Conservation (phyloP, 2,113 vertebrate genomes). For the Aythya baeri region DNA sequence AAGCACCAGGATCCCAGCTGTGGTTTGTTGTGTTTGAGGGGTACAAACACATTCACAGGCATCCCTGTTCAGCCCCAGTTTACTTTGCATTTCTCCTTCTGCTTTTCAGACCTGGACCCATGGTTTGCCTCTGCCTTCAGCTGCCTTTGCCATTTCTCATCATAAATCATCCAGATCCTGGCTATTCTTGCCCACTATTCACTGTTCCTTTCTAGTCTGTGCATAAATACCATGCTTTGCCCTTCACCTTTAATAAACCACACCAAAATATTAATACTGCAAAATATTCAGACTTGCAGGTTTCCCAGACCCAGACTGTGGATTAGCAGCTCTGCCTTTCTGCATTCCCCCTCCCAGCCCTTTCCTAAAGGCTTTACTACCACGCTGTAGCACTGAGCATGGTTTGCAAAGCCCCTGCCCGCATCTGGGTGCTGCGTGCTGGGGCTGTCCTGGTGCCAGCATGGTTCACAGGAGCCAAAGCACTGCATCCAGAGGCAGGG, state of each 20-base stretch:
- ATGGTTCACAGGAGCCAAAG: background rate
- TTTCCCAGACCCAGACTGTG: background rate
- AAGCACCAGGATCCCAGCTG: too few species aligned
- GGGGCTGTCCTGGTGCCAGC: background rate
- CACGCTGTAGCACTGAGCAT: background rate
- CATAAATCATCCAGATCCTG: background rate
- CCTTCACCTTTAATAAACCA: constrained; percentile 21
- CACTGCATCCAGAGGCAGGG: background rate
- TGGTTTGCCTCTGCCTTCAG: background rate
- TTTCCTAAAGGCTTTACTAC: background rate
- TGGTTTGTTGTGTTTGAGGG: too few species aligned
- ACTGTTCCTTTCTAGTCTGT: background rate
- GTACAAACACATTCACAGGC: background rate
- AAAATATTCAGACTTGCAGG: background rate
- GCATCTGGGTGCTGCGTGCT: background rate
- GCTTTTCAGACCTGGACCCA: background rate
- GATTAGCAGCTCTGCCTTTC: background rate
- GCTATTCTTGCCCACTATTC: background rate
- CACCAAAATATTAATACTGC: constrained; percentile 2
- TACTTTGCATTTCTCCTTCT: background rate
- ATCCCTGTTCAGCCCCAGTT: background rate
- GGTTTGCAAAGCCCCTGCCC: background rate
- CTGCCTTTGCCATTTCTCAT: background rate
- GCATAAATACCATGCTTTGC: background rate
- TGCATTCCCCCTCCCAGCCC: background rate